Evolutionary conservation across 2,888 invertebrate genomes (phyloP).

Genomic region (Dolomedes plantarius): DNA sequence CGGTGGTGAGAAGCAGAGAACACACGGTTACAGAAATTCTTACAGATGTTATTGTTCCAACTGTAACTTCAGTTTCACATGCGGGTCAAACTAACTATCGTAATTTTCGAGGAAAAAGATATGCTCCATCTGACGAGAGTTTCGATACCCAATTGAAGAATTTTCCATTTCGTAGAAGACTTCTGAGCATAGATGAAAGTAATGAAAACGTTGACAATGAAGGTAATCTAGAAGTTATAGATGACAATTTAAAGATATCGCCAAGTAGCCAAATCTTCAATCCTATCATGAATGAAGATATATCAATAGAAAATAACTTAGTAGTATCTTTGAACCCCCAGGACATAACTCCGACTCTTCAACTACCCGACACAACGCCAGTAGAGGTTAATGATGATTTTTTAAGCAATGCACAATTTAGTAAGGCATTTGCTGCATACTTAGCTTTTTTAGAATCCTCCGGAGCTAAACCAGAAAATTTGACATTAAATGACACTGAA

Average conservation of each 20-base stretch:
- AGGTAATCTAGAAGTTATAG: neutral
- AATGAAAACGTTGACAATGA: neutral
- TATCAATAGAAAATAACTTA: constrained; percentile 12
- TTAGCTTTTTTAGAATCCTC: constrained; percentile 47
- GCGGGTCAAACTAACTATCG: constrained; percentile 18
- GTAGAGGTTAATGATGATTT: constrained; percentile 25
- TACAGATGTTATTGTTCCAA: constrained; percentile 63
- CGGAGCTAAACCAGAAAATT: neutral
- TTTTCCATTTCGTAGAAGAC: constrained; percentile 12
- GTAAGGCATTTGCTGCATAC: constrained; percentile 64
- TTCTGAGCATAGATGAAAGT: neutral
- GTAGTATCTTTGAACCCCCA: neutral
- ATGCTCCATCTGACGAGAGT: neutral
- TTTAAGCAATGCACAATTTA: constrained; percentile 55
- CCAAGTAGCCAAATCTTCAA: neutral
- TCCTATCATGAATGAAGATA: constrained; percentile 5
- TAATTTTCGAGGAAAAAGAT: constrained; percentile 15
- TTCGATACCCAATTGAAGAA: neutral
- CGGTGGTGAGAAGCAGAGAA: constrained; percentile 66
- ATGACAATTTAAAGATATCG: neutral
- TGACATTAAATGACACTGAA: neutral
- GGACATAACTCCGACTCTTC: neutral
- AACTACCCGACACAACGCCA: neutral
- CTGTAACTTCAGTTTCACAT: constrained; percentile 31
- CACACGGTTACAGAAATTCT: constrained; percentile 71